A percentile compares a stretch with the other conserved stretches of the same genome.
phyloP scores from a whole-genome alignment of 1,140 invertebrate species.

The Potamilus streckersoni region DNA sequence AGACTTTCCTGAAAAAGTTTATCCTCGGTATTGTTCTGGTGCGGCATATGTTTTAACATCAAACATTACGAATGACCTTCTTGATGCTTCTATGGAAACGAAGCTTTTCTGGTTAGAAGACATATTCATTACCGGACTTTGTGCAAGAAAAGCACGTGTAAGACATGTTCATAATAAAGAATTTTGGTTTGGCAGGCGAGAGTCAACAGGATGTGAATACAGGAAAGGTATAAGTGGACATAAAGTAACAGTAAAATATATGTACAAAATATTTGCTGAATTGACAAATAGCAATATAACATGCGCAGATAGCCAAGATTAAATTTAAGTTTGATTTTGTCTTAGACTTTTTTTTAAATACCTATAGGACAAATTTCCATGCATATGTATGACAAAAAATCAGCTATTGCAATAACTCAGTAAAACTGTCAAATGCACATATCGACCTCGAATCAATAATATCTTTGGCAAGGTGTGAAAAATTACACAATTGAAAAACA shows the following conservation, averaged over 20 bases:
- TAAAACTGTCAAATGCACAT: too few relatives aligned
- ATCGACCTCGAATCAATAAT: too few relatives aligned
- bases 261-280: conserved; percentile 37
- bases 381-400: too few relatives aligned
- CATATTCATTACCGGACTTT: conserved; percentile 65
- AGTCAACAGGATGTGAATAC: conserved; percentile 36
- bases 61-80: conserved; percentile 49
- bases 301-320: too few relatives aligned
- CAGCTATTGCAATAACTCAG: too few relatives aligned
- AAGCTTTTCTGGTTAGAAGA: conserved; percentile 65
- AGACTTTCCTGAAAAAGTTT: conserved; percentile 56
- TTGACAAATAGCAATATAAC: conserved; percentile 13
- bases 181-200: conserved; percentile 29
- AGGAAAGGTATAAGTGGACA: conserved; percentile 41
- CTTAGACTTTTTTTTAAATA: too few relatives aligned
- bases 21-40: conserved; percentile 64
- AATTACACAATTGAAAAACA: too few relatives aligned
- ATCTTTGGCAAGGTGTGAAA: too few relatives aligned
- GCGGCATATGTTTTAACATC: conserved; percentile 64
- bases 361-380: too few relatives aligned
- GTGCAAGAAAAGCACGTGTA: conserved; percentile 38
- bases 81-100: conserved; percentile 42
- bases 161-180: conserved; percentile 20
- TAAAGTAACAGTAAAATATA: conserved; percentile 32
- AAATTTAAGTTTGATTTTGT: too few relatives aligned